A percentile compares a stretch with the other conserved stretches of the same genome.
Conservation (phyloP, 2,113 vertebrate genomes). For the Podiceps cristatus region DNA sequence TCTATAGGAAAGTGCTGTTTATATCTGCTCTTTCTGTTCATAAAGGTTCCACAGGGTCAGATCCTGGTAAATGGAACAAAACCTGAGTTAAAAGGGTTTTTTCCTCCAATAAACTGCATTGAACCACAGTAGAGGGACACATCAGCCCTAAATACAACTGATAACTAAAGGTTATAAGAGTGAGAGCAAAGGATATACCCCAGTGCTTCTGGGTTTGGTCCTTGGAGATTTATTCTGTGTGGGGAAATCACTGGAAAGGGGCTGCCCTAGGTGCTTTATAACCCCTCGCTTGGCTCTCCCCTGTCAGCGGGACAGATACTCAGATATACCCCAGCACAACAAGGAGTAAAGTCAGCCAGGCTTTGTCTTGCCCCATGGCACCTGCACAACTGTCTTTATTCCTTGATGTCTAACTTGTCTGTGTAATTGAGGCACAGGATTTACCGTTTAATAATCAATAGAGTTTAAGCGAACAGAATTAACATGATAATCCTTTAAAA, state of each 20-base stretch:
- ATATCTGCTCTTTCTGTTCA: constrained; percentile 26
- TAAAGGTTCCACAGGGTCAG: not conserved
- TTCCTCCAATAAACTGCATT: not conserved
- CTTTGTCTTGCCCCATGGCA: not conserved
- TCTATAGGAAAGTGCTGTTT: constrained; percentile 24
- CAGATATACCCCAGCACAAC: not conserved
- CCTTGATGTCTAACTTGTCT: not conserved
- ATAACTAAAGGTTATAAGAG: not conserved
- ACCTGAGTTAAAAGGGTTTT: constrained; percentile 4
- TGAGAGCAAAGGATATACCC: not conserved
- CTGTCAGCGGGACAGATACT: not conserved
- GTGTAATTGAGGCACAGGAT: not conserved
- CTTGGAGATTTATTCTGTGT: not conserved
- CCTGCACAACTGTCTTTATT: not conserved
- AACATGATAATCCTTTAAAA: constrained; percentile 62
- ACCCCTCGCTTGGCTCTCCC: not conserved
- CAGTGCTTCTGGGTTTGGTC: not conserved
- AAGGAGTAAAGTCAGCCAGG: not conserved
- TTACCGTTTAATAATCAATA: constrained; percentile 54
- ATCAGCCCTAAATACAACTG: not conserved
- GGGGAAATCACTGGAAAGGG: not conserved
- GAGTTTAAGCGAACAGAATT: constrained; percentile 43
- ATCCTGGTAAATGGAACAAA: constrained; percentile 40
- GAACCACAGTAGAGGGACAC: not conserved
- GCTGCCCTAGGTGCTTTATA: not conserved